Conservation (phyloP, 2,113 vertebrate species). For the Rhombomys opimus region DNA sequence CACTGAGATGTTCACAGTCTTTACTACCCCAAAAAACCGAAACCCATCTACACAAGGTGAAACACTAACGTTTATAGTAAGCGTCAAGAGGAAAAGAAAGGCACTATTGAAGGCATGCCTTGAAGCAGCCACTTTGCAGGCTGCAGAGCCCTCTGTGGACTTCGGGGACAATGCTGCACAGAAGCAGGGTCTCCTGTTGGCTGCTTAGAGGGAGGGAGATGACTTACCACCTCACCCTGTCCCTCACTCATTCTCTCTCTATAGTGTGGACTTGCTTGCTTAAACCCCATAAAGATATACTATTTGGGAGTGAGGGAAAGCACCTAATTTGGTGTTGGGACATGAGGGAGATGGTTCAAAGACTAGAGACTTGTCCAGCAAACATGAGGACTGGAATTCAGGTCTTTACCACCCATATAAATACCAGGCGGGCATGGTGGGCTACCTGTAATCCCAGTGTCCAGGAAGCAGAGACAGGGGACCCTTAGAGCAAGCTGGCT, state of each 20-base stretch:
- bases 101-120: background rate
- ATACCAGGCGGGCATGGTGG: background rate
- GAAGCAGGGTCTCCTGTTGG: background rate
- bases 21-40: conserved; percentile 9
- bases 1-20: background rate
- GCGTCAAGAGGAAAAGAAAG: background rate
- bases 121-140: background rate
- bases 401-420: background rate
- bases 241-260: background rate
- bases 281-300: background rate
- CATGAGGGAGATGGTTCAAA: background rate
- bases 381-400: background rate
- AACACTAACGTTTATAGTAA: background rate
- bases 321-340: background rate
- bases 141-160: background rate
- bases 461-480: background rate
- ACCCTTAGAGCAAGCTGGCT: no score
- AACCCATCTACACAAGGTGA: background rate
- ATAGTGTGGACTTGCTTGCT: background rate
- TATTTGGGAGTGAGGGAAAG: background rate
- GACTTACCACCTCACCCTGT: background rate
- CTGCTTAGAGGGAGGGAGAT: background rate
- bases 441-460: background rate
- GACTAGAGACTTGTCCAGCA: background rate
- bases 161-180: background rate